Evolutionary conservation across 2,888 invertebrate genomes (phyloP), one percentile per base, ranked within the genome.

Genomic region (Rhagium mordax): DNA sequence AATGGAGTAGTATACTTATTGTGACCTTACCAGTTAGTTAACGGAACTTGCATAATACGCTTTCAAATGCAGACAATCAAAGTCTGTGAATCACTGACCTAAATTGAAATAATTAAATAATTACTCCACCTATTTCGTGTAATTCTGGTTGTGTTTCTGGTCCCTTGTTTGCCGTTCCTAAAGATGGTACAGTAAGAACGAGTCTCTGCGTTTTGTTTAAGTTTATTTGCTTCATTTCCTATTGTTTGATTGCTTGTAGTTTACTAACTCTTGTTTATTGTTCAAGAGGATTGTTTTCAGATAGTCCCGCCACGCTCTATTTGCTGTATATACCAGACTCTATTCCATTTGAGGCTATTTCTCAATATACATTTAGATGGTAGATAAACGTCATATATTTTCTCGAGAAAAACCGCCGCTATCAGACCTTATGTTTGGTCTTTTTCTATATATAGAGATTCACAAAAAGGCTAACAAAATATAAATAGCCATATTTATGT

Each of bases 91-190:
- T 33, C 72, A 60, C 49, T 72, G 71, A 74, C 76, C 76, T 76
- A 68, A 82, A 79, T 82, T 82, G 82, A 81, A 82, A 85, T 85
- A 85, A 86, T 85, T 84, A 84, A 84, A 85, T 86, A 86, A 86
- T 86, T 85, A 85, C 86, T 83, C 85, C 86, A 85, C 86, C 86
- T 85, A 83, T 86, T 86, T 80, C 85, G 76, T 86, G 86, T 83
- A 78, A 72, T 78, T 77, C 76, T 77, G 78, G n/a, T 76, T 76
- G 74, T 70, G 79, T 82, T 82, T 82, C 82, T 79, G 78, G 72
- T 59, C 77, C 74, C 79, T 82, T 82, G 81, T 81, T 80, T 71
- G 70, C 71, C 78, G 48, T 47, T 67, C 71, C 75, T 68, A 55
- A 74, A 73, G 73, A 74, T 66, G 59, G 64, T 33, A 67, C 57